phyloP scores from a whole-genome alignment of 2,113 vertebrate genomes.

The Tragelaphus imberbis region DNA sequence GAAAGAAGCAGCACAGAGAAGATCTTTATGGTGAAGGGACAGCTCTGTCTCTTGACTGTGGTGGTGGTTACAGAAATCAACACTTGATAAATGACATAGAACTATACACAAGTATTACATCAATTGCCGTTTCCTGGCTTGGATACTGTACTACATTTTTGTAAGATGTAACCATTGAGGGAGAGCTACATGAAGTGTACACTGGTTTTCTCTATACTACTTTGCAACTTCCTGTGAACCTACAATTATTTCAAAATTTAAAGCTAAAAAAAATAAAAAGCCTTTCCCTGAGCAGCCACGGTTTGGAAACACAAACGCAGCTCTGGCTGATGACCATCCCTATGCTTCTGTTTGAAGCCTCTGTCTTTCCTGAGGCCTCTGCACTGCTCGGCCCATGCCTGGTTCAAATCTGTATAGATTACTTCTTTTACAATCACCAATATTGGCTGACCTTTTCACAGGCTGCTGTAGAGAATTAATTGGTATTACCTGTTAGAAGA shows the following conservation, averaged over 20 bases:
- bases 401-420: background rate
- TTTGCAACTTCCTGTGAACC: background rate
- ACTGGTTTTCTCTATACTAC: background rate
- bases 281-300: background rate
- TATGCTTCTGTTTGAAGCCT: background rate
- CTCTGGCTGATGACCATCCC: background rate
- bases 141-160: background rate
- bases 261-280: background rate
- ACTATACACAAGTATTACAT: background rate
- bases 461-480: background rate
- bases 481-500: background rate
- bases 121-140: background rate
- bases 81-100: background rate
- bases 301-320: background rate
- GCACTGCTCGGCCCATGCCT: background rate
- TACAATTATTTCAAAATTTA: background rate
- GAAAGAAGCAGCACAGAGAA: background rate
- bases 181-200: background rate
- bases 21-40: background rate
- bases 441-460: background rate
- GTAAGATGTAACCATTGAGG: background rate
- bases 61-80: background rate
- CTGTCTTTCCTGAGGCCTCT: background rate
- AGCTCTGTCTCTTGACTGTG: background rate
- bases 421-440: background rate